A percentile compares a stretch with the other conserved stretches of the same genome.
Evolutionary conservation across 1,140 invertebrate genomes (phyloP).

Genomic region (Magallana gigas): DNA sequence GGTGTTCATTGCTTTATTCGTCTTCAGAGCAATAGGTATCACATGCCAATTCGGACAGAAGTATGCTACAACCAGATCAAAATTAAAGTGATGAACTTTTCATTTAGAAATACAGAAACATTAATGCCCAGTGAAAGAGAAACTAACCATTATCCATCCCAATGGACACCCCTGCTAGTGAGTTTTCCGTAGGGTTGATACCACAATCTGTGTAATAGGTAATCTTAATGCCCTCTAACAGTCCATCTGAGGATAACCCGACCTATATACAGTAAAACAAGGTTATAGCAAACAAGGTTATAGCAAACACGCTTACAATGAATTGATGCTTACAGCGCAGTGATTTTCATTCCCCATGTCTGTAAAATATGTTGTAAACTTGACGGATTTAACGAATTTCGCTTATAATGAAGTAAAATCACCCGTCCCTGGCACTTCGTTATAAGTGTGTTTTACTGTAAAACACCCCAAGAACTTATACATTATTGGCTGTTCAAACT

Average conservation of each 20-base stretch:
- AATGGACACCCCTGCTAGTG: not conserved
- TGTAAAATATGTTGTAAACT: no score
- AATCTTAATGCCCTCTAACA: constrained; percentile 67
- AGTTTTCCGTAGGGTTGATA: constrained; percentile 59
- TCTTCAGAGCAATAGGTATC: constrained; percentile 67
- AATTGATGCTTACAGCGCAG: no score
- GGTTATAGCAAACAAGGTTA: not conserved
- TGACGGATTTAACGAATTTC: no score
- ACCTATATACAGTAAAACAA: constrained; percentile 54
- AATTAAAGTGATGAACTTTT: not conserved
- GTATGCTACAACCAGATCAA: constrained; percentile 64
- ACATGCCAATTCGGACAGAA: constrained; percentile 74
- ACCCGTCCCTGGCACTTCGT: no score
- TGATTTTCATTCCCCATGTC: no score
- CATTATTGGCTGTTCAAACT: no score
- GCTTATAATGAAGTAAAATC: no score
- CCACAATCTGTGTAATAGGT: constrained; percentile 70
- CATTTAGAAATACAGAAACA: no score
- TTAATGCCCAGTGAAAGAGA: not conserved
- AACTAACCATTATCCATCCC: constrained; percentile 64
- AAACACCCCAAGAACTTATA: no score
- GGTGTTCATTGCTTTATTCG: constrained; percentile 68
- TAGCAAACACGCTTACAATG: no score
- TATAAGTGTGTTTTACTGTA: no score
- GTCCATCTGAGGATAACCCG: constrained; percentile 64